These are phyloP conservation scores for Achatina immaculata DNA, from an alignment of 1,140 invertebrate genomes.

Conservation along the genomic window DNA sequence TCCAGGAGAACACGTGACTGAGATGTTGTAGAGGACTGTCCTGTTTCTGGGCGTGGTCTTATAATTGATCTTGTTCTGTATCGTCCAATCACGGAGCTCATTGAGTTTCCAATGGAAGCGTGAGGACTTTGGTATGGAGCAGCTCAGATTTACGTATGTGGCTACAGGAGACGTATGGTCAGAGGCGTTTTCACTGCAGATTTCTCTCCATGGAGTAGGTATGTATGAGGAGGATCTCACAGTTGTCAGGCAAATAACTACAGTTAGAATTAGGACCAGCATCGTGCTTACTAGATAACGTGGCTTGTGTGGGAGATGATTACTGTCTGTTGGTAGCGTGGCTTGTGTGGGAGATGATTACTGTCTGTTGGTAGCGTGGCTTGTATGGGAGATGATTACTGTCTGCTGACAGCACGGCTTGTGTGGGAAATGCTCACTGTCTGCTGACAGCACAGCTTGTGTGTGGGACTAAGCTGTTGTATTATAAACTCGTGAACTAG, in stretches of 20 bases:
- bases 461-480: too few relatives aligned
- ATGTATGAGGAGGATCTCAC: not conserved
- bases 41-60: not conserved
- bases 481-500: too few relatives aligned
- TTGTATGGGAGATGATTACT: too few relatives aligned
- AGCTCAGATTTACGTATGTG: not conserved
- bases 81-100: not conserved
- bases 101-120: slow-evolving; percentile 13
- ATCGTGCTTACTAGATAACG: not conserved
- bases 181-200: not conserved
- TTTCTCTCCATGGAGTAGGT: not conserved
- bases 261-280: not conserved
- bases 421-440: too few relatives aligned
- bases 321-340: too few relatives aligned
- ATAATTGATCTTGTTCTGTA: not conserved
- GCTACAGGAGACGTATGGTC: too few relatives aligned
- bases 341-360: too few relatives aligned
- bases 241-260: not conserved
- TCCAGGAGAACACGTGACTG: slow-evolving; percentile 18
- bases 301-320: too few relatives aligned
- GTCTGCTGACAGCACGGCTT: too few relatives aligned
- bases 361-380: too few relatives aligned
- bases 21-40: not conserved
- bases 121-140: not conserved
- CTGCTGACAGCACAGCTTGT: too few relatives aligned